Percentiles rank a stretch among this genome's conserved stretches.
Conservation (phyloP, 2,888 invertebrate species). For the Andrena minutula region DNA sequence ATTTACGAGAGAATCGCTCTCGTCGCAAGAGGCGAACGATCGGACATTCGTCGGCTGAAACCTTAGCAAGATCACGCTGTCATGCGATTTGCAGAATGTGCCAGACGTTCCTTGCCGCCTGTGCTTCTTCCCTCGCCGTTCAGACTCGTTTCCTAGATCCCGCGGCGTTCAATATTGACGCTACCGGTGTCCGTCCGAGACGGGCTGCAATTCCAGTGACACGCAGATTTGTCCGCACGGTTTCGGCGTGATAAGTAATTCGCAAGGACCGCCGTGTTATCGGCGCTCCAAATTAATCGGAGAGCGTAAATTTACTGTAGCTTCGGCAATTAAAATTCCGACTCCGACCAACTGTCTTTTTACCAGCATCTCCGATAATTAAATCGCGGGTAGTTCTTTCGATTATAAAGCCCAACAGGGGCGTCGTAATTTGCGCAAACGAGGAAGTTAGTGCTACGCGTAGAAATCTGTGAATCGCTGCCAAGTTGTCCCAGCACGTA, state of each 20-base stretch:
- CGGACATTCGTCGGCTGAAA: slow-evolving; percentile 55
- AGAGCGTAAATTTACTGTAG: background rate
- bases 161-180: slow-evolving; percentile 23
- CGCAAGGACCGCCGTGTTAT: background rate
- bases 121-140: background rate
- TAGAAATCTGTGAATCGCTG: slow-evolving; percentile 1
- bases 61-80: slow-evolving; percentile 63
- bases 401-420: background rate
- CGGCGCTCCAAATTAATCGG: background rate
- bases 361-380: too few relatives aligned
- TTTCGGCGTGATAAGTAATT: slow-evolving; percentile 5
- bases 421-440: background rate
- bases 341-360: too few relatives aligned
- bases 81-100: slow-evolving; percentile 52
- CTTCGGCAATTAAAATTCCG: too few relatives aligned
- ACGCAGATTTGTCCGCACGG: slow-evolving; percentile 20
- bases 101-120: slow-evolving; percentile 39
- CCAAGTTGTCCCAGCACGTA: background rate
- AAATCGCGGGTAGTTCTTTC: background rate
- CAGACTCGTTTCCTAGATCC: slow-evolving; percentile 1
- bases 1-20: slow-evolving; percentile 30
- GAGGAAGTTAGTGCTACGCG: background rate
- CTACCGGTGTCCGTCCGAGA: slow-evolving; percentile 15
- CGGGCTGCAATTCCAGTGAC: slow-evolving; percentile 26
- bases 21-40: slow-evolving; percentile 34